These are phyloP conservation scores for Leiothrix lutea DNA, from an alignment of 2,113 vertebrate genomes.

Conservation along the genomic window DNA sequence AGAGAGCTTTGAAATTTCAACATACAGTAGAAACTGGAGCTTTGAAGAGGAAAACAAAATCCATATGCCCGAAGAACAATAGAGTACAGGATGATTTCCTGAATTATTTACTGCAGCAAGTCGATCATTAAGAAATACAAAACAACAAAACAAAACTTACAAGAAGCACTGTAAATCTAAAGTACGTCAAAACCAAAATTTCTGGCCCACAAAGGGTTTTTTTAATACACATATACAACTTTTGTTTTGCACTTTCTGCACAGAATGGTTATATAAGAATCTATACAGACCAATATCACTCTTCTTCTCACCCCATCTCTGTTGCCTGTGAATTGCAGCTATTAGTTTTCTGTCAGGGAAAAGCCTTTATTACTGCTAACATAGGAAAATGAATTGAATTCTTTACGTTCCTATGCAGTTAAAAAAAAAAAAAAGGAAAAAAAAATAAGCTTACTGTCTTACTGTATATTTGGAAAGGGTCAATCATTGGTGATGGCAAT, in stretches of 20 bases:
- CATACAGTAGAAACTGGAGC: slow-evolving; percentile 34
- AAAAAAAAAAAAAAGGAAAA: background rate
- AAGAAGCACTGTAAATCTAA: slow-evolving; percentile 30
- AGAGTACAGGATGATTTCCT: slow-evolving; percentile 55
- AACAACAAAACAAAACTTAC: slow-evolving; percentile 15
- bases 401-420: background rate
- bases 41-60: slow-evolving; percentile 58
- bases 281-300: background rate
- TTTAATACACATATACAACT: background rate
- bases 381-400: background rate
- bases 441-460: background rate
- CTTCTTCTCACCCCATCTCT: background rate
- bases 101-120: slow-evolving; percentile 69
- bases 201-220: background rate
- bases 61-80: slow-evolving; percentile 52
- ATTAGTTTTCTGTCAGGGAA: background rate
- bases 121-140: slow-evolving; percentile 49
- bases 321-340: background rate
- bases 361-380: background rate
- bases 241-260: background rate
- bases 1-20: slow-evolving; percentile 63
- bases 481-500: background rate
- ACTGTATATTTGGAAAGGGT: background rate
- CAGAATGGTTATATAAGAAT: background rate
- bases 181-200: background rate